Base-by-base conservation (phyloP, 2,113 vertebrate genomes). In the Corvus moneduloides region DNA sequence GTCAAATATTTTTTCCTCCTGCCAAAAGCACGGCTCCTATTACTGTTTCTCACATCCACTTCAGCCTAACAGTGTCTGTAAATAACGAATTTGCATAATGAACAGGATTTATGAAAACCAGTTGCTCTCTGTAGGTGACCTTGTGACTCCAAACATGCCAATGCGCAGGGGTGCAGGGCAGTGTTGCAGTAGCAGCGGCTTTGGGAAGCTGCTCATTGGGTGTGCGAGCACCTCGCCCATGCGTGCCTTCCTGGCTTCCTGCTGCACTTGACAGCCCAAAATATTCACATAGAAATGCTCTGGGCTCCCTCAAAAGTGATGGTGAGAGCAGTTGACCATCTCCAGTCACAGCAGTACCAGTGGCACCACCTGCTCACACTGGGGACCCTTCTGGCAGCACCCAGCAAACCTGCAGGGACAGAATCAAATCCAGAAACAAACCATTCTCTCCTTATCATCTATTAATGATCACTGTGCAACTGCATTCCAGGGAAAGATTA, bases 81-180 rank as follows among this genome's bases (percentile, higher is more conserved):
- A 85, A 83, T 77, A 91, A 87, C 51, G 26, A 69, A 83, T 87
- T 90, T 90, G 67, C 78, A 74, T 80, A 77, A 96, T n/a, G 72
- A 96, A 24, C 39, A 32, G 87, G 76, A 30, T 54, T 87, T 77
- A 44, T 68, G 83, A 64, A 74, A 83, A 33, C 22, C 69, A 69
- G 2, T 17, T 35, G 75, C 66, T 61, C 10, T 46, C 51, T 6
- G 49, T 14, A 15, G 84, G 84, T 94, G 94, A 93, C 87, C 84
- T 41, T 79, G 73, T 91, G 91, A 62, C 89, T 91, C 37, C 54
- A 49, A 18, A 24, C 22, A 16, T 3, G 48, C 14, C 30, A 0
- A 2, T 0, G 35, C 2, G 6, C 41, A 32, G 71, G n/a, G 32
- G 16, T 10, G 23, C 48, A 35, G 52, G 33, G 39, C 61, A 74